Evolutionary conservation across 2,888 invertebrate species (phyloP).

Genomic region (Hoplodrina ambigua): DNA sequence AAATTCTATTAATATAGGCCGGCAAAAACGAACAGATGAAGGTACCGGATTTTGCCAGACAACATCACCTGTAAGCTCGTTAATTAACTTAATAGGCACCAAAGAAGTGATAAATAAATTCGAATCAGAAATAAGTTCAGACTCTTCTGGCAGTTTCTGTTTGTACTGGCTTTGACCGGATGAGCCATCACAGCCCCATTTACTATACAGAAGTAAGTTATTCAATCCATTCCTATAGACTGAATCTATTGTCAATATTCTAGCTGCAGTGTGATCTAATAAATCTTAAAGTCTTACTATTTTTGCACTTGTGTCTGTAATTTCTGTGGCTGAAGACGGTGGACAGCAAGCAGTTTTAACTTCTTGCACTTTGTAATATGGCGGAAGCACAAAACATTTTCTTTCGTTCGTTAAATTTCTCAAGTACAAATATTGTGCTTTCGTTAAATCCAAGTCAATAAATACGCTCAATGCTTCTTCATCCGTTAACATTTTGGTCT

Average conservation of each 20-base stretch:
- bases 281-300: conserved; percentile 46
- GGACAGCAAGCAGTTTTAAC: conserved; percentile 16
- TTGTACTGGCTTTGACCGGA: conserved; percentile 55
- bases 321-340: conserved; percentile 10
- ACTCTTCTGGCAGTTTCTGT: conserved; percentile 42
- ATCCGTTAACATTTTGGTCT: conserved; percentile 4
- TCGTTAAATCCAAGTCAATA: conserved; percentile 17
- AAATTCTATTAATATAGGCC: conserved; percentile 4
- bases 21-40: conserved; percentile 5
- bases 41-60: conserved; percentile 1
- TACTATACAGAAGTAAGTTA: conserved; percentile 22
- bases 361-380: conserved; percentile 5
- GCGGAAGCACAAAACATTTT: conserved; percentile 7
- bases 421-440: conserved; percentile 2
- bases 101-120: conserved; percentile 55
- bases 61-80: background rate
- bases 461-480: conserved; percentile 14
- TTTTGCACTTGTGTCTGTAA: conserved; percentile 14
- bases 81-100: conserved; percentile 15
- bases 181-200: conserved; percentile 54
- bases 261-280: conserved; percentile 53
- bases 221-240: conserved; percentile 18
- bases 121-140: conserved; percentile 42
- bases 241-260: conserved; percentile 49
- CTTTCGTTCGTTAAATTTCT: background rate